phyloP scores from a whole-genome alignment of 2,888 invertebrate genomes.

The Perithous albicinctus region DNA sequence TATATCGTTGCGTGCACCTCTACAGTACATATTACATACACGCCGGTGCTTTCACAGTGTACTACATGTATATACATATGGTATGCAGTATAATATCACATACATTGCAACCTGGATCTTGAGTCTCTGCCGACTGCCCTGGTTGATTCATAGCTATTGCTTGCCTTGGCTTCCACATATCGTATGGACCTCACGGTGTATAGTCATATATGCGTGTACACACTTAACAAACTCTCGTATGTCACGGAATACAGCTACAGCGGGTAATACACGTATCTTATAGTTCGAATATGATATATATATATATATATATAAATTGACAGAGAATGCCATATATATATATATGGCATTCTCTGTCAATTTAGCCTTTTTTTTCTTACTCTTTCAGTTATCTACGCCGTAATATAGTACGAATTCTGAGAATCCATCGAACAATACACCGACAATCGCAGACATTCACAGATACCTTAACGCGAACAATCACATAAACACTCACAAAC shows the following conservation, averaged over 20 bases:
- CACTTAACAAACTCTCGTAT: constrained; percentile 30
- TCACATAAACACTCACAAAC: too few relatives aligned
- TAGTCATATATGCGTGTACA: constrained; percentile 21
- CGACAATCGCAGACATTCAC: too few relatives aligned
- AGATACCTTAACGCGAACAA: too few relatives aligned
- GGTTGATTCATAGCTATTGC: constrained; percentile 52
- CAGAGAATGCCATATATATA: too few relatives aligned
- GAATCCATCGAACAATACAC: too few relatives aligned
- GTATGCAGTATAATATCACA: constrained; percentile 49
- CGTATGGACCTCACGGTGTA: constrained; percentile 11
- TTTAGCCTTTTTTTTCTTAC: too few relatives aligned
- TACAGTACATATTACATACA: constrained; percentile 26
- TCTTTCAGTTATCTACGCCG: too few relatives aligned
- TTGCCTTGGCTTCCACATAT: constrained; percentile 42
- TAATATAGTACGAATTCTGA: too few relatives aligned
- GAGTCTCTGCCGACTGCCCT: constrained; percentile 56
- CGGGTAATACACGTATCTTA: constrained; percentile 4
- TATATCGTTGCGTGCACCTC: constrained; percentile 48
- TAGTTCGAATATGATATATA: constrained; percentile 4
- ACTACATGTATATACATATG: not conserved
- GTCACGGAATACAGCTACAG: constrained; percentile 18
- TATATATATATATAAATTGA: too few relatives aligned
- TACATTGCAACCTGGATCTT: constrained; percentile 48
- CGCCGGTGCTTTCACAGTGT: constrained; percentile 10
- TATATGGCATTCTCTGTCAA: too few relatives aligned